phyloP scores from a whole-genome alignment of 2,113 vertebrate genomes.

The Cinclus mexicanus region DNA sequence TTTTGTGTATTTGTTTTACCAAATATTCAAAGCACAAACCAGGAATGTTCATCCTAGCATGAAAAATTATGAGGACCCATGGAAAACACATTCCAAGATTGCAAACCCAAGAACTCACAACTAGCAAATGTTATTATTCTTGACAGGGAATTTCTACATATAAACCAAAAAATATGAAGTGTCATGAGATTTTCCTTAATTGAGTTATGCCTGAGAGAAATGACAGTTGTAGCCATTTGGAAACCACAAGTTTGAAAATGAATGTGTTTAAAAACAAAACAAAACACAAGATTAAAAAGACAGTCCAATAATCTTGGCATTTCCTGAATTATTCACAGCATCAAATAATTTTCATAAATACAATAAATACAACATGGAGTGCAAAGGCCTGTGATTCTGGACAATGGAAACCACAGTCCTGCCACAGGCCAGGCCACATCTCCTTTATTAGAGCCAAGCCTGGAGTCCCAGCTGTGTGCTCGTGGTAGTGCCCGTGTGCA shows the following conservation, averaged over 20 bases:
- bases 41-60: background rate
- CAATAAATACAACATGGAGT: background rate
- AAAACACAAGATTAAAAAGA: slow-evolving; percentile 1
- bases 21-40: background rate
- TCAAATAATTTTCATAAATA: slow-evolving; percentile 7
- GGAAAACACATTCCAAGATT: slow-evolving; percentile 23
- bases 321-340: background rate
- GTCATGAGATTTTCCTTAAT: slow-evolving; percentile 35
- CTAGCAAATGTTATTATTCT: slow-evolving; percentile 13
- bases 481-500: background rate
- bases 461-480: background rate
- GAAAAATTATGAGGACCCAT: background rate
- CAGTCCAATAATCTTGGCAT: background rate
- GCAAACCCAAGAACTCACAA: background rate
- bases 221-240: slow-evolving; percentile 5
- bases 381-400: background rate
- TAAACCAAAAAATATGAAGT: slow-evolving; percentile 43
- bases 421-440: background rate
- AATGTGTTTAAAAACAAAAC: slow-evolving; percentile 8
- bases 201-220: slow-evolving; percentile 42
- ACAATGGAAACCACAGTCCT: background rate
- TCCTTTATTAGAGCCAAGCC: background rate
- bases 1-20: slow-evolving; percentile 3
- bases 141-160: slow-evolving; percentile 29
- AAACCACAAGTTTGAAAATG: slow-evolving; percentile 25